These are phyloP conservation scores for Chaenodraco wilsoni DNA, from an alignment of 2,797 vertebrate genomes.

Conservation along the genomic window DNA sequence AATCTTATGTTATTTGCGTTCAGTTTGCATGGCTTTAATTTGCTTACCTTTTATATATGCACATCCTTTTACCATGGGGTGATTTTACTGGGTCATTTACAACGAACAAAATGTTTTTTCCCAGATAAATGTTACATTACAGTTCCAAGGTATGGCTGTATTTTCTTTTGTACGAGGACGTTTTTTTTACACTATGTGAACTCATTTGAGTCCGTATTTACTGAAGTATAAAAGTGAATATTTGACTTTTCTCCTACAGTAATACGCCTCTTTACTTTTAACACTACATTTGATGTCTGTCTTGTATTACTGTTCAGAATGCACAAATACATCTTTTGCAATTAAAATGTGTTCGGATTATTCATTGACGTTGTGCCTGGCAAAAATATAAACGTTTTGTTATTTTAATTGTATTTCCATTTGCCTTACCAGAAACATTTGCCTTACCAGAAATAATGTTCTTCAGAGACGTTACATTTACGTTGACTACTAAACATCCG, in stretches of 20 bases:
- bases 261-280: conserved; percentile 54
- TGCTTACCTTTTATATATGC: conserved; percentile 66
- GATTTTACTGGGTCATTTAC: conserved; percentile 63
- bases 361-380: neutral
- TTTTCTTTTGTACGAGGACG: conserved; percentile 73
- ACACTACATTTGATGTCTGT: conserved; percentile 77
- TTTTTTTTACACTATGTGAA: conserved; percentile 71
- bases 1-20: conserved; percentile 55
- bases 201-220: conserved; percentile 47
- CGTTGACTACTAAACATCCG: rapidly evolving
- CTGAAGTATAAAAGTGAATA: conserved; percentile 43
- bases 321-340: conserved; percentile 82
- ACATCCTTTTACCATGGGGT: conserved; percentile 66
- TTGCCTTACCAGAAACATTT: neutral
- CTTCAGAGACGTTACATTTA: no score
- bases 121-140: conserved; percentile 41
- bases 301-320: conserved; percentile 75
- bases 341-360: conserved; percentile 58
- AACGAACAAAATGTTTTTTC: conserved; percentile 40
- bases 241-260: conserved; percentile 45
- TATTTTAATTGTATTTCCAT: neutral
- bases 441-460: neutral
- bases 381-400: neutral
- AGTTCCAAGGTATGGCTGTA: conserved; percentile 56
- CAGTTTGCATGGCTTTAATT: conserved; percentile 82